phyloP scores from a whole-genome alignment of 1,140 invertebrate genomes.

The Tetramorium parvispinum region DNA sequence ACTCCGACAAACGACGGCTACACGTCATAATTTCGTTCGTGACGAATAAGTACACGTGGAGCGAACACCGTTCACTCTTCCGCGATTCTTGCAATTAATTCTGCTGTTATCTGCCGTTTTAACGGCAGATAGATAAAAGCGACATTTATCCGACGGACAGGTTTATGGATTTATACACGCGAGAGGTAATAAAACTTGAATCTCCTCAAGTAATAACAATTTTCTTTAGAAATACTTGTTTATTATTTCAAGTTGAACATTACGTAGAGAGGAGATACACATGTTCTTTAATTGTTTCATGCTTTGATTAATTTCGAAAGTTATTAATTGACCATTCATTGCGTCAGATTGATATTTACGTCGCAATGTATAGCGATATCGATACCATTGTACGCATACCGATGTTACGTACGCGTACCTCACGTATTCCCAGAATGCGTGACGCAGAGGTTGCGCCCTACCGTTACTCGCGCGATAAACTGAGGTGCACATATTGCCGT shows the following conservation, averaged over 20 bases:
- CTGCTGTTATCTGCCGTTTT: slow-evolving; percentile 9
- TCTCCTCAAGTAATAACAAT: neutral
- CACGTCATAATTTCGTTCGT: slow-evolving; percentile 39
- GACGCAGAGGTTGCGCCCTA: slow-evolving; percentile 70
- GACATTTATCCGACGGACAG: slow-evolving; percentile 3
- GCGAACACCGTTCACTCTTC: slow-evolving; percentile 2
- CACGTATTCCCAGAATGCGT: slow-evolving; percentile 64
- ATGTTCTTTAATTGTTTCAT: neutral
- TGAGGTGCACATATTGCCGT: slow-evolving; percentile 52
- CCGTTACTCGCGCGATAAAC: slow-evolving; percentile 71
- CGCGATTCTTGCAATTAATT: slow-evolving; percentile 19
- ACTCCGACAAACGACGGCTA: slow-evolving; percentile 15
- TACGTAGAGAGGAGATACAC: neutral
- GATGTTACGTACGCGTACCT: neutral
- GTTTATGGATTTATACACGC: neutral
- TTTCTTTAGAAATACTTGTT: neutral
- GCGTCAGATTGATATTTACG: neutral
- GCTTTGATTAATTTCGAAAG: neutral
- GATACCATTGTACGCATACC: slow-evolving; percentile 18
- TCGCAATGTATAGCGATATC: neutral
- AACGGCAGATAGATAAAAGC: slow-evolving; percentile 28
- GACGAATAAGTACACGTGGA: slow-evolving; percentile 19
- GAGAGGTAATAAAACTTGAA: neutral
- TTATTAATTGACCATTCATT: neutral
- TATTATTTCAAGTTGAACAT: neutral